A percentile compares a stretch with the other conserved stretches of the same genome.
These are phyloP conservation scores for Dendrophyllia cribrosa DNA, from an alignment of 64 coral and sea anemone genomes.

Conservation along the genomic window DNA sequence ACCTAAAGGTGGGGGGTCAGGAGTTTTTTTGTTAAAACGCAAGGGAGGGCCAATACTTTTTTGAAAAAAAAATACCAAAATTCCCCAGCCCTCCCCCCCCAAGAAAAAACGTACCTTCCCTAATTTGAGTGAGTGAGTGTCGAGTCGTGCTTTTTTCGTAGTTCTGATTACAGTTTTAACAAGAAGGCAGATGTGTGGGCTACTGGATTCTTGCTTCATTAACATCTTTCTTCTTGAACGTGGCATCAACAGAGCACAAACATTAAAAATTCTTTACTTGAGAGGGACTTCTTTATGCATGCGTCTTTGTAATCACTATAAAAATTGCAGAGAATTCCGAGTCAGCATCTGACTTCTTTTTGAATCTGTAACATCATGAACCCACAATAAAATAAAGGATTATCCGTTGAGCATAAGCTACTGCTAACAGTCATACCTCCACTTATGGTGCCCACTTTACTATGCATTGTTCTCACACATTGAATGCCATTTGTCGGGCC, in stretches of 20 bases:
- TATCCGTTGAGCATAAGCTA: neutral
- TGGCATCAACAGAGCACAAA: neutral
- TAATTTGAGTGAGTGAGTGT: too few species aligned
- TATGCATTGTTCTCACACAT: too few species aligned
- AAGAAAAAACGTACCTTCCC: too few species aligned
- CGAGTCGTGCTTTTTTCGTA: too few species aligned
- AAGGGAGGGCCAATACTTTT: too few species aligned
- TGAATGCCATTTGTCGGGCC: too few species aligned
- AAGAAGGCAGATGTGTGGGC: slow-evolving; percentile 68
- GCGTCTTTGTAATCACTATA: neutral
- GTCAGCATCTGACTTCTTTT: slow-evolving; percentile 60
- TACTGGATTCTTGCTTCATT: slow-evolving; percentile 73
- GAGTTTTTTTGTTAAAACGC: too few species aligned
- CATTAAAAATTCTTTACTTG: neutral
- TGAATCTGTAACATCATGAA: slow-evolving; percentile 26
- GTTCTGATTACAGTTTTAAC: neutral
- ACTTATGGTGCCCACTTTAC: too few species aligned
- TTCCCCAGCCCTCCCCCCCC: too few species aligned
- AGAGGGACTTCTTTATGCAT: neutral
- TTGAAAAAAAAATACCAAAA: too few species aligned
- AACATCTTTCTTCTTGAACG: neutral
- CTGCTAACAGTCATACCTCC: too few species aligned
- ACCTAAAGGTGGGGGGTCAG: too few species aligned
- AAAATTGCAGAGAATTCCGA: neutral
- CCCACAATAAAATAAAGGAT: slow-evolving; percentile 1